phyloP scores from a whole-genome alignment of 2,113 vertebrate species.

The Varanus komodoensis region DNA sequence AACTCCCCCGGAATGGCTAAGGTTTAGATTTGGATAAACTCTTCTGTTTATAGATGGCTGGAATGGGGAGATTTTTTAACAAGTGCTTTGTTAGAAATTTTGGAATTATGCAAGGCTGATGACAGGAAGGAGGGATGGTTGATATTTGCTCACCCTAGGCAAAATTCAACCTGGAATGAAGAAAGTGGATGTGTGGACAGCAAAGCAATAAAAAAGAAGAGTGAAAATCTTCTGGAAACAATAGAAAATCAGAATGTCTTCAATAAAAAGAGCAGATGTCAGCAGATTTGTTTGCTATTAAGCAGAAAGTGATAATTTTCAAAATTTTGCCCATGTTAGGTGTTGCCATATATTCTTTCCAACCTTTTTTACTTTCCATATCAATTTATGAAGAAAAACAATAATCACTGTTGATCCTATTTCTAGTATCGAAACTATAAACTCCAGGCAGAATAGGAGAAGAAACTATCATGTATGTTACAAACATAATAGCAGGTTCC shows the following conservation, averaged over 20 bases:
- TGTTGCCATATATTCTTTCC: not conserved
- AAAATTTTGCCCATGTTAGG: not conserved
- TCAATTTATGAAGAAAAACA: not conserved
- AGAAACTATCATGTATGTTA: too few species aligned
- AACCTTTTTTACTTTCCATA: not conserved
- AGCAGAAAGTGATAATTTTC: not conserved
- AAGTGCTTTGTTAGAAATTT: not conserved
- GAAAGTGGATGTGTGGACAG: not conserved
- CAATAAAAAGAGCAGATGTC: not conserved
- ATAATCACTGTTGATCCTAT: not conserved
- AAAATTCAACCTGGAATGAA: not conserved
- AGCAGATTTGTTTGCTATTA: not conserved
- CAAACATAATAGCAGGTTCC: too few species aligned
- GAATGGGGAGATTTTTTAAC: not conserved
- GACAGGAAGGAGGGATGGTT: not conserved
- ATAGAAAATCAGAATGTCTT: not conserved
- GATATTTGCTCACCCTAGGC: not conserved
- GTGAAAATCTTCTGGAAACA: constrained; percentile 1
- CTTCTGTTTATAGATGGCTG: not conserved
- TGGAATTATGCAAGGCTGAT: not conserved
- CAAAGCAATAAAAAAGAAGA: not conserved
- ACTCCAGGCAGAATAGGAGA: too few species aligned
- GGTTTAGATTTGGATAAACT: not conserved
- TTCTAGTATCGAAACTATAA: not conserved
- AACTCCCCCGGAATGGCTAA: not conserved